Evolutionary conservation across 2,888 invertebrate genomes (phyloP).

Genomic region (Coleophora deauratella): DNA sequence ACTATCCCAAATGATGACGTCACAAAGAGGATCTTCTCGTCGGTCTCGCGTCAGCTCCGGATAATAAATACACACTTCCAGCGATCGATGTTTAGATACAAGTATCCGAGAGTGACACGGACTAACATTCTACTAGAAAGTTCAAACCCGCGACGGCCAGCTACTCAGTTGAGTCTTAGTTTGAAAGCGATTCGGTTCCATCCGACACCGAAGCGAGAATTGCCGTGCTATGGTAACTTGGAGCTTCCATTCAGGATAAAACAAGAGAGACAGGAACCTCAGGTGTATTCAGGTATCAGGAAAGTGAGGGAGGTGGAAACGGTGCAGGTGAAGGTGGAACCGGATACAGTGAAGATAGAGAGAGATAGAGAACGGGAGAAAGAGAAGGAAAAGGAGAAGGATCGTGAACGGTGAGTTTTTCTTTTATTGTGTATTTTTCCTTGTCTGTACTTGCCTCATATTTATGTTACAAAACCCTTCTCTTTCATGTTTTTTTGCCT

Average conservation of each 20-base stretch:
- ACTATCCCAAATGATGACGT: slow-evolving; percentile 45
- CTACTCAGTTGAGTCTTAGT: slow-evolving; percentile 45
- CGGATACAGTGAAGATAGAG: slow-evolving; percentile 36
- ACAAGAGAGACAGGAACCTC: slow-evolving; percentile 39
- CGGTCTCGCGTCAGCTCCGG: slow-evolving; percentile 54
- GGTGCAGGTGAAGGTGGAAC: slow-evolving; percentile 32
- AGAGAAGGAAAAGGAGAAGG: slow-evolving; percentile 13
- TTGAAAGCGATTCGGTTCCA: slow-evolving; percentile 59
- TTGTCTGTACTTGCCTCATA: no score
- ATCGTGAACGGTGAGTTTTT: slow-evolving; percentile 20
- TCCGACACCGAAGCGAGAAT: slow-evolving; percentile 47
- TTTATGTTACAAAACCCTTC: no score
- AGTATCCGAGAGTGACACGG: slow-evolving; percentile 59
- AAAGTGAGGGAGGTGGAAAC: slow-evolving; percentile 32
- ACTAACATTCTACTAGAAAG: slow-evolving; percentile 58
- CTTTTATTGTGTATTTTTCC: background rate
- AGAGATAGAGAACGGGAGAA: slow-evolving; percentile 23
- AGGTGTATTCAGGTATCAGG: slow-evolving; percentile 42
- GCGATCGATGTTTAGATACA: slow-evolving; percentile 53
- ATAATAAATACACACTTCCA: slow-evolving; percentile 62
- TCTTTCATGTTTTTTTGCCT: no score
- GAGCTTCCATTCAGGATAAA: slow-evolving; percentile 62
- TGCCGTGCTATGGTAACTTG: slow-evolving; percentile 66
- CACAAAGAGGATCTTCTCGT: slow-evolving; percentile 52
- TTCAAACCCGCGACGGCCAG: slow-evolving; percentile 37